Evolutionary conservation across 2,113 vertebrate species (phyloP).

Genomic region (Dromaius novaehollandiae): DNA sequence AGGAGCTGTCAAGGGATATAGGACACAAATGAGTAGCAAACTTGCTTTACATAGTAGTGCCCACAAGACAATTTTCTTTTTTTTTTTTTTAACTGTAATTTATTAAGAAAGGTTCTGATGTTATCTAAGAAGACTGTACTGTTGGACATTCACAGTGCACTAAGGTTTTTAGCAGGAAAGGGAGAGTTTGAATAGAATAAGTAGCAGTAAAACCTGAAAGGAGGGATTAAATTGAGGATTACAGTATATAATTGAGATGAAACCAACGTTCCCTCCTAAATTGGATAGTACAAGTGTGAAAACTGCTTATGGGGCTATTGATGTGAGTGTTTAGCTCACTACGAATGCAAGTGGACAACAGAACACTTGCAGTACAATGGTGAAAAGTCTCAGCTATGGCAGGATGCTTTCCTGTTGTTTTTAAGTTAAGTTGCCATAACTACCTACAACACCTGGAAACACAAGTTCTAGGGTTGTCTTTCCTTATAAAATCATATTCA

Average conservation of each 20-base stretch:
- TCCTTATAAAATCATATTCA: background rate
- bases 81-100: background rate
- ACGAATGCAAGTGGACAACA: background rate
- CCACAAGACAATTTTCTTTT: background rate
- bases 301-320: slow-evolving; percentile 49
- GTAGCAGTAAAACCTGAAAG: slow-evolving; percentile 48
- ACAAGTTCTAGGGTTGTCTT: background rate
- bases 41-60: background rate
- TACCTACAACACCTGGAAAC: background rate
- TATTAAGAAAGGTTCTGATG: background rate
- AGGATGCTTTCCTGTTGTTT: background rate
- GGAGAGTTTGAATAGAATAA: slow-evolving; percentile 48
- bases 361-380: background rate
- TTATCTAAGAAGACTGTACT: background rate
- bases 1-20: background rate
- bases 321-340: background rate
- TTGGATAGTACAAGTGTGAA: slow-evolving; percentile 61
- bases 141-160: background rate
- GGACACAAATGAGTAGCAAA: background rate
- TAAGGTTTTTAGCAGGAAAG: slow-evolving; percentile 27
- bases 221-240: slow-evolving; percentile 60
- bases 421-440: background rate
- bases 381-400: background rate
- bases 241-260: slow-evolving; percentile 63
- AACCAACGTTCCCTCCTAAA: slow-evolving; percentile 48